Evolutionary conservation across 2,888 invertebrate species (phyloP).

Genomic region (Synergus umbraculus): DNA sequence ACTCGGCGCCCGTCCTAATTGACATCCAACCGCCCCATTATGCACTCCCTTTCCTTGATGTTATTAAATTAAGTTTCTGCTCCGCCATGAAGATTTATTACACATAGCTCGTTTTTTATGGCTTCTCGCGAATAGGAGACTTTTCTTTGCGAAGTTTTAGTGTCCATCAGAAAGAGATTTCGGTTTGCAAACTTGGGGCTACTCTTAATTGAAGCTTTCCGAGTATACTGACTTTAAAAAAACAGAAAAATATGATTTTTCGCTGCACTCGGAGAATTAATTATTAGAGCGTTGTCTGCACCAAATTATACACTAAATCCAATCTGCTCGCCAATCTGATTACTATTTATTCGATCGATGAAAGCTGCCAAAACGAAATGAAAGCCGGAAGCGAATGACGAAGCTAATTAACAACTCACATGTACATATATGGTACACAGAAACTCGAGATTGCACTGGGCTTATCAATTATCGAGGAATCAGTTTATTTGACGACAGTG

Average conservation of each 20-base stretch:
- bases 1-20: conserved; percentile 47
- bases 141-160: background rate
- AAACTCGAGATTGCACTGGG: conserved; percentile 15
- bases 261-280: background rate
- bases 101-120: conserved; percentile 12
- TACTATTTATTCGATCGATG: conserved; percentile 35
- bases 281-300: background rate
- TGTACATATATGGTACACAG: background rate
- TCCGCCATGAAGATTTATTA: conserved; percentile 44
- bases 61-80: conserved; percentile 55
- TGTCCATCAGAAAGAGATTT: background rate
- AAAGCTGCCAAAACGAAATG: conserved; percentile 33
- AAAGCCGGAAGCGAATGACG: conserved; percentile 21
- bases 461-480: conserved; percentile 43
- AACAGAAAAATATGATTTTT: no score
- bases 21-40: conserved; percentile 50
- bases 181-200: no score
- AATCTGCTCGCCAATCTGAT: background rate
- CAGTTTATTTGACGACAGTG: background rate
- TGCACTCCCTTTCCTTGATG: conserved; percentile 36
- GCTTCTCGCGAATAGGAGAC: conserved; percentile 5
- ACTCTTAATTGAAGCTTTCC: background rate
- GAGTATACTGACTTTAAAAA: no score
- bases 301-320: background rate
- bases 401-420: conserved; percentile 25